phyloP scores from a whole-genome alignment of 2,888 invertebrate genomes.

The Agriopis marginaria region DNA sequence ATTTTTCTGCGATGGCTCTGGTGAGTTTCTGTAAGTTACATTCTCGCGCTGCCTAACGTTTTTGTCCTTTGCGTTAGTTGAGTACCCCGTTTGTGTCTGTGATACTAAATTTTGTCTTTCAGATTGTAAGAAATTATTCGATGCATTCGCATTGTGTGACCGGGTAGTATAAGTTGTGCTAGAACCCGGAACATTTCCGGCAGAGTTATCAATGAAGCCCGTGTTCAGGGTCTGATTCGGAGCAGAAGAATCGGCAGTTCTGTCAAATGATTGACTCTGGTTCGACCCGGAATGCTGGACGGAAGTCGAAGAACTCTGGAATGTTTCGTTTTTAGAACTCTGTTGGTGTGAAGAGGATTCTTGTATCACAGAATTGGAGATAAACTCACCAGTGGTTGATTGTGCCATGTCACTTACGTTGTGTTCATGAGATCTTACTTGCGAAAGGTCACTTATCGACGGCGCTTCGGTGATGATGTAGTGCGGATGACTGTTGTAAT shows the following conservation, averaged over 20 bases:
- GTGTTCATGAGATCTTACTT: slow-evolving; percentile 70
- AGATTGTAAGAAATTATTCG: slow-evolving; percentile 76
- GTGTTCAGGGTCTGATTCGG: slow-evolving; percentile 78
- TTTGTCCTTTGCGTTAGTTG: slow-evolving; percentile 55
- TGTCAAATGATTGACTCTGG: slow-evolving; percentile 75
- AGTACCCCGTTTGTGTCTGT: slow-evolving; percentile 59
- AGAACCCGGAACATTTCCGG: slow-evolving; percentile 56
- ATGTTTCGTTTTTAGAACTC: slow-evolving; percentile 76
- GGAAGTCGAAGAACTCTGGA: slow-evolving; percentile 77
- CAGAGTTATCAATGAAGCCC: slow-evolving; percentile 73
- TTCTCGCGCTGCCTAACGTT: slow-evolving; percentile 68
- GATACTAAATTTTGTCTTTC: slow-evolving; percentile 74
- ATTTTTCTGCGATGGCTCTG: slow-evolving; percentile 63
- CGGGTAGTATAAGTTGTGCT: slow-evolving; percentile 61
- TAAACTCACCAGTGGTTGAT: slow-evolving; percentile 76
- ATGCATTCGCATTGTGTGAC: slow-evolving; percentile 73
- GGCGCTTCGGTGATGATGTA: slow-evolving; percentile 85
- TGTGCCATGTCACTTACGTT: slow-evolving; percentile 80
- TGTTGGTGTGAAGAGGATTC: slow-evolving; percentile 76
- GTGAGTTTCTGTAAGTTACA: slow-evolving; percentile 62
- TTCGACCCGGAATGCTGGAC: slow-evolving; percentile 73
- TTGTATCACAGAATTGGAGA: slow-evolving; percentile 73
- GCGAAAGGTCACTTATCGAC: slow-evolving; percentile 80
- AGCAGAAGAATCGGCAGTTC: slow-evolving; percentile 69
- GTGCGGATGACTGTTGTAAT: slow-evolving; percentile 83